Conservation (phyloP, 2,113 vertebrate genomes). For the Lethenteron reissneri region DNA sequence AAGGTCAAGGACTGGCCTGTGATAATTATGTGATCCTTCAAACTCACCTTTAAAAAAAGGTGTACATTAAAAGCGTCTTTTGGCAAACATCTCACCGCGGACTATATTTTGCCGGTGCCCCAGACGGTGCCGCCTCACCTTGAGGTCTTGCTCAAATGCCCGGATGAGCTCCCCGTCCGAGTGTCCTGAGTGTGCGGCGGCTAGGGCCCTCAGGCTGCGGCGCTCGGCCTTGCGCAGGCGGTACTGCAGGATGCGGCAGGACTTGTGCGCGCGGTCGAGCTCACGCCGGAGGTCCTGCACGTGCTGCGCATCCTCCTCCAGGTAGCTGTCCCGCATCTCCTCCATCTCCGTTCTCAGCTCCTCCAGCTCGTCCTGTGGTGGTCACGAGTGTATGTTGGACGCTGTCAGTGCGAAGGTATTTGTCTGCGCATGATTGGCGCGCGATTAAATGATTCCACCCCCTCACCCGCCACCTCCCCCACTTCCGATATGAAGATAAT, state of each 20-base stretch:
- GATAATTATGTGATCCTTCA: too few relatives aligned
- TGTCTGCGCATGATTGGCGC: too few relatives aligned
- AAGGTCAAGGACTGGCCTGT: too few relatives aligned
- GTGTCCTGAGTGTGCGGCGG: slow-evolving; percentile 77
- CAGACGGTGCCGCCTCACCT: slow-evolving; percentile 27
- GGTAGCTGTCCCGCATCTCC: slow-evolving; percentile 85
- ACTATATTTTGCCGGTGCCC: too few relatives aligned
- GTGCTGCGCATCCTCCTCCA: slow-evolving; percentile 96
- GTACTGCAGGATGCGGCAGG: slow-evolving; percentile 91
- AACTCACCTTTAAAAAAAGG: too few relatives aligned
- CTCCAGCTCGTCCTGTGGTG: slow-evolving; percentile 67
- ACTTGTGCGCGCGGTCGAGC: slow-evolving; percentile 86
- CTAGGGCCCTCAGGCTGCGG: slow-evolving; percentile 75
- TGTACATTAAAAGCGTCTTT: too few relatives aligned
- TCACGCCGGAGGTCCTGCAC: slow-evolving; percentile 84
- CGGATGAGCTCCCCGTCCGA: slow-evolving; percentile 83
- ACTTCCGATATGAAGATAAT: too few relatives aligned
- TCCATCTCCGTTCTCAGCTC: slow-evolving; percentile 96
- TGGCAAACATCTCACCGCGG: too few relatives aligned
- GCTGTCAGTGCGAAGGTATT: too few relatives aligned
- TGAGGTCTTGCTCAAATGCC: slow-evolving; percentile 80
- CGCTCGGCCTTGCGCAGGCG: slow-evolving; percentile 88
- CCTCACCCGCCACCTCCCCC: too few relatives aligned
- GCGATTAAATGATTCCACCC: too few relatives aligned
- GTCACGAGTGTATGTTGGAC: too few relatives aligned